These are phyloP conservation scores for Lacerta viridis DNA, from an alignment of 2,797 vertebrate genomes.

Conservation along the genomic window DNA sequence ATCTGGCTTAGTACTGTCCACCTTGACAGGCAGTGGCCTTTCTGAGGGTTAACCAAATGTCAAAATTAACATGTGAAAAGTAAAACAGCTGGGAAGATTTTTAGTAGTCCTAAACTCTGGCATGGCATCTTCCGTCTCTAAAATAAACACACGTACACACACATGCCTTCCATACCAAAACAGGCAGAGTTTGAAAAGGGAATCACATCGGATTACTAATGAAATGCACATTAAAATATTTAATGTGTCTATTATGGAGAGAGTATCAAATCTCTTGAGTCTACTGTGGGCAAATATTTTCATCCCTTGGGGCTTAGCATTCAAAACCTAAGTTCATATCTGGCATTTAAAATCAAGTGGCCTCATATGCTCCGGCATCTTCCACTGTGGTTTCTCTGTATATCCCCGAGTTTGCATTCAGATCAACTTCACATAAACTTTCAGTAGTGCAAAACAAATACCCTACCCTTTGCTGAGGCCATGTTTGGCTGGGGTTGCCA, in stretches of 20 bases:
- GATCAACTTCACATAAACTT: slow-evolving; percentile 2
- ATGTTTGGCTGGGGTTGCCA: not conserved
- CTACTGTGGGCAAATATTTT: slow-evolving; percentile 26
- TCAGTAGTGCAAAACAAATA: not conserved
- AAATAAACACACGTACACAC: slow-evolving; percentile 24
- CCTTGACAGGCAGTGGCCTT: not conserved
- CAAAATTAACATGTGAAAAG: slow-evolving; percentile 21
- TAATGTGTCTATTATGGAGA: slow-evolving; percentile 12
- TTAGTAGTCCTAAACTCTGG: not conserved
- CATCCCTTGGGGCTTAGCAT: slow-evolving; percentile 20
- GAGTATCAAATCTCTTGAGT: slow-evolving; percentile 18
- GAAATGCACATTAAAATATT: slow-evolving; percentile 28
- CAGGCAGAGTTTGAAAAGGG: slow-evolving; percentile 17
- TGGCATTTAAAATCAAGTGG: slow-evolving; percentile 29
- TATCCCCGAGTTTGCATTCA: not conserved
- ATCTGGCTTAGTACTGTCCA: too few relatives aligned
- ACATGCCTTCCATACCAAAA: slow-evolving; percentile 26
- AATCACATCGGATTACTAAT: slow-evolving; percentile 19
- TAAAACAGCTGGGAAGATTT: slow-evolving; percentile 38
- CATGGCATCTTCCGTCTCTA: slow-evolving; percentile 22
- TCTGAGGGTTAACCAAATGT: slow-evolving; percentile 19
- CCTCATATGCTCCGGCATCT: slow-evolving; percentile 8
- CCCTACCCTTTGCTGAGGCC: not conserved
- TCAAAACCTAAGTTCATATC: slow-evolving; percentile 28
- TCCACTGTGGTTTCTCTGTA: slow-evolving; percentile 13